Base-by-base conservation (phyloP, 2,797 vertebrate genomes). In the Dromococcyx pavoninus region DNA sequence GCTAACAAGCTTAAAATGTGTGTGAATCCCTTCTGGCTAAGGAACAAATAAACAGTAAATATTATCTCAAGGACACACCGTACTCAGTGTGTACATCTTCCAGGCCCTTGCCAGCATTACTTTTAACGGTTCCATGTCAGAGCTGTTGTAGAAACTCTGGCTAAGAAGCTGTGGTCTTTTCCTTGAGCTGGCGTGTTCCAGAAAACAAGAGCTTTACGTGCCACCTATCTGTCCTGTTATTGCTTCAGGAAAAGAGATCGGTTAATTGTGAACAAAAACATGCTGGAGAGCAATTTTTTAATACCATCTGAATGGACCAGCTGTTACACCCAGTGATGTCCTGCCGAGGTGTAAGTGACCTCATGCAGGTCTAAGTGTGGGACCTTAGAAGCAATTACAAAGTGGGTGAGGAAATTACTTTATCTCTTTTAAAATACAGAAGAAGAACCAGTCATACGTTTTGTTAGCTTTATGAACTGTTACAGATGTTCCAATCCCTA, bases 391-490 rank as follows among this genome's bases (percentile, higher is more conserved):
- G n/a, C 76, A 74, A 61, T 86, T 43, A 21, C 44, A 43, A 67
- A 19, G 22, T 84, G 35, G 51, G 57, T 44, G 30, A 87, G 28
- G 24, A 76, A 50, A 62, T 91, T 87, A 83, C 58, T 89, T 89
- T 89, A 4, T 91, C 48, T 85, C 78, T 89, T 77, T 83, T 66
- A 79, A 91, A 92, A 88, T 65, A 86, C 69, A 57, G 51, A 70
- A 76, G 35, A 91, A 70, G 11, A 72, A 9, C 79, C 64, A 58
- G 0, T 64, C 44, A 37, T 65, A 46, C 14, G 33, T 89, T 80
- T 66, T 87, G 27, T 56, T 92, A 70, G 37, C 24, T 71, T 87
- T 16, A 48, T 85, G 72, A 76, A 30, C 53, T 91, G 53, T 33
- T 89, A 39, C 65, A 89, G 60, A 23, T 93, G 14, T 66, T 88